Percentiles rank a stretch among this genome's conserved stretches.
phyloP scores from a whole-genome alignment of 2,888 invertebrate species.

The Coleophora flavipennella region DNA sequence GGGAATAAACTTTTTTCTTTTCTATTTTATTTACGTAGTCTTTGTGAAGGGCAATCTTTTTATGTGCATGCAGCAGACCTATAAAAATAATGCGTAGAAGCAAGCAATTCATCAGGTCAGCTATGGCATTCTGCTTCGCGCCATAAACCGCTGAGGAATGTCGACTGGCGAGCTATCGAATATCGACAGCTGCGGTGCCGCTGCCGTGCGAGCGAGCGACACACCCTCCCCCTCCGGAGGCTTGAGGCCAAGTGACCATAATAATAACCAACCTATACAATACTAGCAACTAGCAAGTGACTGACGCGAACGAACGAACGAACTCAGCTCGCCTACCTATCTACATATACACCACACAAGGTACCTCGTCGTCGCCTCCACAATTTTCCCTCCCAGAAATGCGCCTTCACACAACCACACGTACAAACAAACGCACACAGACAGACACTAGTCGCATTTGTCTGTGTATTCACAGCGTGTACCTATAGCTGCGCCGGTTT shows the following conservation, averaged over 20 bases:
- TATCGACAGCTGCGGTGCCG: conserved; percentile 28
- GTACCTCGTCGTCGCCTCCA: conserved; percentile 23
- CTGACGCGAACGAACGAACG: not conserved
- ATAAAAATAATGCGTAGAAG: conserved; percentile 40
- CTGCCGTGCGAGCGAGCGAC: conserved; percentile 28
- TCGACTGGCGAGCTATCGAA: conserved; percentile 44
- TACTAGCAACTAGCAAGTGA: too few species aligned
- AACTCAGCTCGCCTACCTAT: conserved; percentile 1
- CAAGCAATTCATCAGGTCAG: conserved; percentile 54
- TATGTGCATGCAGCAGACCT: conserved; percentile 17
- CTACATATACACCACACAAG: not conserved
- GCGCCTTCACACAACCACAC: conserved; percentile 36
- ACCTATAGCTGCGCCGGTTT: conserved; percentile 55
- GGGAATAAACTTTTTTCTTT: too few species aligned
- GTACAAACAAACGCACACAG: conserved; percentile 25
- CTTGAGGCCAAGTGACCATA: conserved; percentile 36
- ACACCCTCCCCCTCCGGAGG: conserved; percentile 26
- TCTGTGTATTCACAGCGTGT: conserved; percentile 36
- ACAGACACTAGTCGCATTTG: conserved; percentile 9
- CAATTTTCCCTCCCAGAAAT: conserved; percentile 45
- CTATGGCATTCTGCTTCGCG: conserved; percentile 60
- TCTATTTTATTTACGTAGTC: too few species aligned
- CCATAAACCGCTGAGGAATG: conserved; percentile 60
- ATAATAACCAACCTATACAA: too few species aligned
- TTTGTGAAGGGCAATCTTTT: not conserved